Base-by-base conservation (phyloP, 2,888 invertebrate species). In the Brachylomia viminalis region DNA sequence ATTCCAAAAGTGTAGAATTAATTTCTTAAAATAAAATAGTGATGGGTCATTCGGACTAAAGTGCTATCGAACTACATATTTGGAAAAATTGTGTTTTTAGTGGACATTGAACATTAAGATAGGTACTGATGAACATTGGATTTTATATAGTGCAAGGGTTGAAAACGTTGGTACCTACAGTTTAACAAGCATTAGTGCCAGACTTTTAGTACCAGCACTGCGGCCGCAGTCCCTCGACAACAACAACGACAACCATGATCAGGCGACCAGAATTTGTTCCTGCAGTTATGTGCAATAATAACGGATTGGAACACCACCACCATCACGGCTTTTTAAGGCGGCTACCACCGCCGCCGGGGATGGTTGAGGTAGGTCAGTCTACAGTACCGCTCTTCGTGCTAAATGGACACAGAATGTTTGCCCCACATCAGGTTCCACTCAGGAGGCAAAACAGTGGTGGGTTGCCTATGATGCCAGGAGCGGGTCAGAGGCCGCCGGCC, bases 11-110 rank as follows among this genome's bases (percentile, higher is more conserved):
- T 20, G 8, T 23, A 23, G 45, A 45, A 27, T 54, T 54, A 20
- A 45, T 27, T 76, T 45, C 15, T 27, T 74, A 11, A 11, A 20
- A 52, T 59, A n/a, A 30, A 67, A 30, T 47, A 77, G 52, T 77
- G 52, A 27, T 61, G 52, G 10, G 45, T 54, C 33, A 33, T 23
- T 45, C 10, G 20, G 23, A 68, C 38, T n/a, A 27, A 58, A 58
- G 33, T 65, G 54, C 17, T 17, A 13, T 23, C 27, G 4, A 64
- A 58, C 15, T 38, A 30, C n/a, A n/a, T n/a, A n/a, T n/a, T n/a
- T n/a, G n/a, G n/a, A n/a, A n/a, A n/a, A n/a, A n/a, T n/a, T n/a
- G n/a, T 33, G 23, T 54, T 58, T 47, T 62, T 52, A 30, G 65
- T 74, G 58, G 23, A 15, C 20, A 23, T 75, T 30, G 10, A 59